These are phyloP conservation scores for Platysternon megacephalum DNA, from an alignment of 2,113 vertebrate genomes.

Conservation along the genomic window DNA sequence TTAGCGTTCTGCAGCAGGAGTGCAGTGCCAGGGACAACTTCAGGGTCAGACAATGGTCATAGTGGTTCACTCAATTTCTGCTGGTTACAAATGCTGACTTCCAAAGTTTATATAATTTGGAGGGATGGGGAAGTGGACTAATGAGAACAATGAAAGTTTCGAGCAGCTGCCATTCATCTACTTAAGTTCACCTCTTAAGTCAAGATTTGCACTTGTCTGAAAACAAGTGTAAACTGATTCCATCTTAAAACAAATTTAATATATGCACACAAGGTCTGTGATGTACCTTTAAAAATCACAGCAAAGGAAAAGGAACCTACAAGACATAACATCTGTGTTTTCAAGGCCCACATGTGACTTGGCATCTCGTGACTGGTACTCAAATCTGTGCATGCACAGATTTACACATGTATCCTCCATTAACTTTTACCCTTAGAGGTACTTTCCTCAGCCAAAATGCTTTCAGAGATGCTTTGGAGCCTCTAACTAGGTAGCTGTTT, in stretches of 20 bases:
- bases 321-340: not conserved
- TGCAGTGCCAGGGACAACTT: not conserved
- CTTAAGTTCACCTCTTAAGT: not conserved
- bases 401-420: not conserved
- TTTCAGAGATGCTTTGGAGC: not conserved
- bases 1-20: not conserved
- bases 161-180: rapidly evolving
- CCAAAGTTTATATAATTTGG: not conserved
- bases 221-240: not conserved
- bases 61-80: not conserved
- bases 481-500: not conserved
- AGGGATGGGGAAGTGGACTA: not conserved
- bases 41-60: too few relatives aligned
- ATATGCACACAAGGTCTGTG: not conserved
- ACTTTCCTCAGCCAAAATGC: not conserved
- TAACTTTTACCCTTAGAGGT: not conserved
- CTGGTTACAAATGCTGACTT: not conserved
- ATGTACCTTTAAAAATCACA: not conserved
- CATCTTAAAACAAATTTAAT: not conserved
- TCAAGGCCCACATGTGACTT: not conserved
- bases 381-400: not conserved
- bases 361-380: not conserved
- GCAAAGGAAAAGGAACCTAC: not conserved
- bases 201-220: not conserved
- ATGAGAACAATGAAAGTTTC: not conserved